Evolutionary conservation across 2,797 vertebrate species (phyloP), one percentile per base, ranked within the genome.

Genomic region (Acropternis orthonyx): DNA sequence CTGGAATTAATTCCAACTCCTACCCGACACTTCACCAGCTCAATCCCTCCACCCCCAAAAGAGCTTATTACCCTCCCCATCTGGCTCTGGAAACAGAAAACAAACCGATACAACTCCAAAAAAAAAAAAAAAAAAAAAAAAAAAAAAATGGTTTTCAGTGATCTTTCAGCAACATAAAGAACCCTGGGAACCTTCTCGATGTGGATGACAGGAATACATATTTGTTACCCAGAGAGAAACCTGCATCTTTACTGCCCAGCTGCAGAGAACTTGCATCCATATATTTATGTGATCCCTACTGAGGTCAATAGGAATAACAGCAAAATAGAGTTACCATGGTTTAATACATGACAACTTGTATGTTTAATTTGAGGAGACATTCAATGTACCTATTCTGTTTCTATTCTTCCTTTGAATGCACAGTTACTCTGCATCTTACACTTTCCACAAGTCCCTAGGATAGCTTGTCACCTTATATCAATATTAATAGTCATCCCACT

Each of bases 1-100:
- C 79, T 44, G 66, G 93, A 88, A 94, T 92, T 37, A 92, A 93
- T 93, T 91, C 69, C 65, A 65, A 17, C 76, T 95, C 69, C 89
- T 72, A 91, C 88, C 55, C 46, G 71, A 68, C 69, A 34, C 72
- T 76, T 94, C 82, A 65, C 51, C 28, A 78, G 41, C 59, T 87
- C 41, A 65, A 49, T 83, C 54, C 49, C 23, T 89, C 58, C 69
- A 34, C 55, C 59, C 66, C 32, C 89, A 37, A 17, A 95, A 89
- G 51, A 37, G 85, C 86, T 93, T 80, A 77, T 72, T 89, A 76
- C 44, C 55, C 63, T 95, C 34, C 85, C 63, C 65, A 66, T 73
- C 72, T 87, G 72, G n/a, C 51, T 80, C 68, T 43, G 26, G 54
- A 88, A 87, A 81, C 17, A 71, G 52, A 92, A 91, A 83, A 37